A percentile compares a stretch with the other conserved stretches of the same genome.
These are phyloP conservation scores for Axea sp. DNA, from an alignment of 2,888 invertebrate species.

Conservation along the genomic window DNA sequence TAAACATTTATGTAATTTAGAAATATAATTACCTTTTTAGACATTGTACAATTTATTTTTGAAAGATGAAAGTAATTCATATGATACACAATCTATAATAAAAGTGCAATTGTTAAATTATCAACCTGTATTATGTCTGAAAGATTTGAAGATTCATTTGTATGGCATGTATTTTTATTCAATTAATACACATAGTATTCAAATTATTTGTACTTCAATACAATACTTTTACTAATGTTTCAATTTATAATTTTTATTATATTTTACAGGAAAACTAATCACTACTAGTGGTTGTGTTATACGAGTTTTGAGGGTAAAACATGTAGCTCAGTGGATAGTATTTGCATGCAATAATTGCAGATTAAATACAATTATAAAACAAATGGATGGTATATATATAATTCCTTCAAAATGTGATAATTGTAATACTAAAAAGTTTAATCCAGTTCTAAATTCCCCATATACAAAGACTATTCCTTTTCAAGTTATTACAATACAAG, in stretches of 20 bases:
- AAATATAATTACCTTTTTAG: too few species aligned
- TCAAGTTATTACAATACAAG: constrained; percentile 91
- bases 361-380: constrained; percentile 77
- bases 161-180: constrained; percentile 82
- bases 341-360: constrained; percentile 88
- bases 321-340: constrained; percentile 87
- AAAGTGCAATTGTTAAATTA: constrained; percentile 83
- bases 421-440: constrained; percentile 84
- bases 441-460: constrained; percentile 83
- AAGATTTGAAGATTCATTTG: constrained; percentile 86
- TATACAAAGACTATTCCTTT: constrained; percentile 88
- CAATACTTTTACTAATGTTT: too few species aligned
- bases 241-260: constrained; percentile 15
- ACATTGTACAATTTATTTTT: constrained; percentile 65
- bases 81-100: constrained; percentile 78
- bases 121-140: constrained; percentile 84
- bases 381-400: constrained; percentile 82
- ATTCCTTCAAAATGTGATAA: constrained; percentile 82
- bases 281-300: constrained; percentile 92
- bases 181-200: too few species aligned
- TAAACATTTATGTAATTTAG: too few species aligned
- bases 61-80: constrained; percentile 78
- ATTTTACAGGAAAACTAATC: constrained; percentile 84
- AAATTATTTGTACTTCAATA: too few species aligned
- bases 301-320: constrained; percentile 87